Percentiles rank a stretch among this genome's conserved stretches.
Conservation (phyloP, 2,888 invertebrate genomes). For the Arge pagana region DNA sequence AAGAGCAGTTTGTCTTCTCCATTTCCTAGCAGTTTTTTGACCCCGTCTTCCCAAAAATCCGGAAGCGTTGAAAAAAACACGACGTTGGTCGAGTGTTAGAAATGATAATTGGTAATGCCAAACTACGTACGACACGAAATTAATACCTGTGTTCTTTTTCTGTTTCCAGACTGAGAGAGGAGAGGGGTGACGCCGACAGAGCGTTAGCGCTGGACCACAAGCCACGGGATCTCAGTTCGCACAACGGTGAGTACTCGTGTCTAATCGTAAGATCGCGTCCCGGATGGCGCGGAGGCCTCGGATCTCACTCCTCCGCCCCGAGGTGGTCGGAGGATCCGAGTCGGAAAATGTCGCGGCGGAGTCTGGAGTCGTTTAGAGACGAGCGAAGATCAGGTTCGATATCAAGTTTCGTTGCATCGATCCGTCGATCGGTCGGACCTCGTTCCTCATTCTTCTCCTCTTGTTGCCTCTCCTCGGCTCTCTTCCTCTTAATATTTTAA, state of each 20-base stretch:
- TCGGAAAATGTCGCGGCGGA: not conserved
- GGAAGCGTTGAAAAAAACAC: no score
- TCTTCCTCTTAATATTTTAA: slow-evolving; percentile 18
- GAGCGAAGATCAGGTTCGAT: slow-evolving; percentile 45
- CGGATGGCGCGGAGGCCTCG: slow-evolving; percentile 35
- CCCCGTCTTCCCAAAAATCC: no score
- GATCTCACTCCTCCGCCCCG: no score
- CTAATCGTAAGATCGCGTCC: slow-evolving; percentile 14
- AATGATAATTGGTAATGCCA: not conserved
- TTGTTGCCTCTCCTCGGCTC: no score
- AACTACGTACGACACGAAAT: slow-evolving; percentile 31
- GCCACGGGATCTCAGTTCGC: slow-evolving; percentile 83
- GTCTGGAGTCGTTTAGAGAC: slow-evolving; percentile 23
- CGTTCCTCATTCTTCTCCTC: not conserved
- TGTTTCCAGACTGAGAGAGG: slow-evolving; percentile 86
- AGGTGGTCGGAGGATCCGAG: slow-evolving; percentile 24
- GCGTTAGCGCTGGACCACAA: slow-evolving; percentile 80
- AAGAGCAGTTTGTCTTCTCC: no score
- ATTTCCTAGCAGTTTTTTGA: no score
- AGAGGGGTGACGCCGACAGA: slow-evolving; percentile 83
- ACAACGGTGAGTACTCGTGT: slow-evolving; percentile 72
- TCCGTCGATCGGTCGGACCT: slow-evolving; percentile 15
- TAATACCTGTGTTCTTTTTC: slow-evolving; percentile 52
- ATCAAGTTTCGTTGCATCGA: slow-evolving; percentile 48
- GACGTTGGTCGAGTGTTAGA: no score